Conservation (phyloP, 2,113 vertebrate species). For the Cyprinodon variegatus region DNA sequence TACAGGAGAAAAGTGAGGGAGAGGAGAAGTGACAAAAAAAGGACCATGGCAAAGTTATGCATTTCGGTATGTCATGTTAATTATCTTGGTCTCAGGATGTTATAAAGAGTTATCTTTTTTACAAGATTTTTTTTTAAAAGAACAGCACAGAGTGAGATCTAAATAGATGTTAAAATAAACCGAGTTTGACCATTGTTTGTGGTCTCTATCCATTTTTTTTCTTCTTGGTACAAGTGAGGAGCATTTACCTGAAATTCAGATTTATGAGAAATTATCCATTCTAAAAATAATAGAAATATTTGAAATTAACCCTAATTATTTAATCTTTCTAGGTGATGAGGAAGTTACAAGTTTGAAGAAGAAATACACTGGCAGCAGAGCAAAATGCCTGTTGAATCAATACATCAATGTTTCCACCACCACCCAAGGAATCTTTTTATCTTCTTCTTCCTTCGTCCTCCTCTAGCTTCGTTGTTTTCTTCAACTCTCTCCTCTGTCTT, state of each 20-base stretch:
- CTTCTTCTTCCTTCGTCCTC: neutral
- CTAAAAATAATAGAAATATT: too few species aligned
- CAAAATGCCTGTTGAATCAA: neutral
- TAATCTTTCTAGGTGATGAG: neutral
- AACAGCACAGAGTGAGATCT: neutral
- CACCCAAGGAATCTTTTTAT: neutral
- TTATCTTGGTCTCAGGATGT: neutral
- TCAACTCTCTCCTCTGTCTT: neutral
- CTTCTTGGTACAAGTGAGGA: too few species aligned
- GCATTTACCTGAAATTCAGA: too few species aligned
- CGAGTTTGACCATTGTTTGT: too few species aligned
- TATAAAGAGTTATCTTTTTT: neutral
- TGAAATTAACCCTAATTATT: neutral
- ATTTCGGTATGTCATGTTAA: neutral
- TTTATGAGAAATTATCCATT: too few species aligned
- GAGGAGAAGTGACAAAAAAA: neutral
- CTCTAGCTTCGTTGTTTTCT: neutral
- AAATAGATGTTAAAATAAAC: neutral
- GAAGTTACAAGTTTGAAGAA: neutral
- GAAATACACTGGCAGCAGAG: neutral
- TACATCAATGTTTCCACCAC: neutral
- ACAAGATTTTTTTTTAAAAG: neutral
- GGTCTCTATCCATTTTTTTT: too few species aligned
- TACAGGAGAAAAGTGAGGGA: conserved; percentile 26
- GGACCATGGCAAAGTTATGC: neutral